Percentiles rank a stretch among this genome's conserved stretches.
Evolutionary conservation across 2,797 vertebrate species (phyloP).

Genomic region (Catamblyrhynchus diadema): DNA sequence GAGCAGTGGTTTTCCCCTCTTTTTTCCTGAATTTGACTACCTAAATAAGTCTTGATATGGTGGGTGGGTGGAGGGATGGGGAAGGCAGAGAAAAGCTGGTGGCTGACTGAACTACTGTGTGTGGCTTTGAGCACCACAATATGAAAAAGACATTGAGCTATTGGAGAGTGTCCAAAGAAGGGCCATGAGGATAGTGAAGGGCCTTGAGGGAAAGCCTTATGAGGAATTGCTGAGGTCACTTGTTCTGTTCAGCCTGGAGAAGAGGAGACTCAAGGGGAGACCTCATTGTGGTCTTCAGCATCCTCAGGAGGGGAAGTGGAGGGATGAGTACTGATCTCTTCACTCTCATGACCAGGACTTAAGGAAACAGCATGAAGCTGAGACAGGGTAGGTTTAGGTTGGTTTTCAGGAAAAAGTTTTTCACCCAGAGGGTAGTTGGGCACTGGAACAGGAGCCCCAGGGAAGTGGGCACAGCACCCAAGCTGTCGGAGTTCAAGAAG

Average conservation of each 20-base stretch:
- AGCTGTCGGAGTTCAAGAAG: not conserved
- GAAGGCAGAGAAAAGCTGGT: not conserved
- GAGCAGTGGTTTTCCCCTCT: not conserved
- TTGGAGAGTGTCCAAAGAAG: not conserved
- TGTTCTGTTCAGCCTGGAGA: not conserved
- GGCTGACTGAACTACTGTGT: not conserved
- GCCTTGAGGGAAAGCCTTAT: fast-evolving
- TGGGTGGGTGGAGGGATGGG: not conserved
- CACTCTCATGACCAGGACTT: not conserved
- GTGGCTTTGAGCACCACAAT: not conserved
- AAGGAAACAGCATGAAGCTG: not conserved
- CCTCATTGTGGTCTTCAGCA: not conserved
- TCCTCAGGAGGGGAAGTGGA: not conserved
- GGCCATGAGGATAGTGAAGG: not conserved
- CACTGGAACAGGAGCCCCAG: not conserved
- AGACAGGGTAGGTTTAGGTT: not conserved
- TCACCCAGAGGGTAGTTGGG: not conserved
- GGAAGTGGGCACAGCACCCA: not conserved
- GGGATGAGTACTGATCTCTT: not conserved
- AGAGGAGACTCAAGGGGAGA: not conserved
- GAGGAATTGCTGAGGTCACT: not conserved
- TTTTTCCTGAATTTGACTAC: not conserved
- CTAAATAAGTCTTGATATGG: not conserved
- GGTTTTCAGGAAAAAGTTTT: not conserved
- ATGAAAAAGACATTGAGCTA: not conserved